phyloP scores from a whole-genome alignment of 2,113 vertebrate species.

The Regulus satrapa region DNA sequence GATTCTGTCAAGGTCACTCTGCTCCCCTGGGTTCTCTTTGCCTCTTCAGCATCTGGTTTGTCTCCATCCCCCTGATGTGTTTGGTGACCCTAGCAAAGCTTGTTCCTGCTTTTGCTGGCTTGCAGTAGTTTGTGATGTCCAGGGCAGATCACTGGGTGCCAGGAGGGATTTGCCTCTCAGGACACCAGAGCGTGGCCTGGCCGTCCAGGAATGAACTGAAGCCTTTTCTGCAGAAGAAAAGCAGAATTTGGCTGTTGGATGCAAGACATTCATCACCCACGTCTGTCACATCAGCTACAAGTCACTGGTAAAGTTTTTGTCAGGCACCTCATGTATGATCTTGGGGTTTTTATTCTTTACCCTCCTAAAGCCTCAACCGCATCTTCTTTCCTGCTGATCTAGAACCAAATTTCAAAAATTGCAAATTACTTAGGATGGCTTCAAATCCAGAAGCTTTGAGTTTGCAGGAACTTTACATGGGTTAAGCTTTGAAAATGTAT shows the following conservation, averaged over 20 bases:
- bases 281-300: neutral
- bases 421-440: neutral
- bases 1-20: neutral
- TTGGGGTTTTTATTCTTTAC: neutral
- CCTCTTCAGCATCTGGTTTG: neutral
- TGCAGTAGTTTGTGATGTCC: neutral
- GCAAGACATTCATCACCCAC: neutral
- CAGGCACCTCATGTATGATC: neutral
- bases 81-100: neutral
- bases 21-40: neutral
- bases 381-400: neutral
- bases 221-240: neutral
- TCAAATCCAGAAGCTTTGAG: neutral
- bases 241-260: neutral
- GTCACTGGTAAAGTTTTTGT: neutral
- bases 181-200: rapidly evolving
- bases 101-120: neutral
- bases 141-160: neutral
- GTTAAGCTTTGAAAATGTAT: neutral
- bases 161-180: rapidly evolving
- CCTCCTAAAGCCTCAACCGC: neutral
- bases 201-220: neutral
- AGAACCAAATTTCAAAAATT: neutral
- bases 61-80: neutral
- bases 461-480: neutral